Evolutionary conservation across 2,797 vertebrate species (phyloP).

Genomic region (Diplodus sargus): DNA sequence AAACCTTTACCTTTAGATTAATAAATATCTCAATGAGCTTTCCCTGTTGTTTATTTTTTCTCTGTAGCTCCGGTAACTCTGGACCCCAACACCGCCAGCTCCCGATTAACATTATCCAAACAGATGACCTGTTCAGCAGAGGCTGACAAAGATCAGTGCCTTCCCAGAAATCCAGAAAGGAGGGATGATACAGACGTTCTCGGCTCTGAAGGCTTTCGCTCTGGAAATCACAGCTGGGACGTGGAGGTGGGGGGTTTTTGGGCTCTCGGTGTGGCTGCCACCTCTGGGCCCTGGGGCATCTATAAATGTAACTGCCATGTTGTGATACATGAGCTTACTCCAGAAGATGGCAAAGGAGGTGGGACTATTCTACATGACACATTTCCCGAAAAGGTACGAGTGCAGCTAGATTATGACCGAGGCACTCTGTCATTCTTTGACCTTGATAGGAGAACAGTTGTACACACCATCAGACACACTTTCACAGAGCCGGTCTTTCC

Average conservation of each 20-base stretch:
- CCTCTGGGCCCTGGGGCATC: not conserved
- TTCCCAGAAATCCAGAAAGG: conserved; percentile 39
- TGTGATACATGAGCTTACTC: accelerated
- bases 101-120: accelerated
- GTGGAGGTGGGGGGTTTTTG: not conserved
- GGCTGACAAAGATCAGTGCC: accelerated
- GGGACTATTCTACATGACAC: accelerated
- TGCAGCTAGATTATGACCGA: conserved; percentile 43
- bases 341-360: accelerated
- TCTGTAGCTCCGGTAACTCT: conserved; percentile 53
- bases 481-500: conserved; percentile 36
- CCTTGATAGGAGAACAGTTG: not conserved
- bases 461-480: not conserved
- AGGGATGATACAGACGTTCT: accelerated
- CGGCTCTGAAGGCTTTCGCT: conserved; percentile 45
- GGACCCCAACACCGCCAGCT: conserved; percentile 6
- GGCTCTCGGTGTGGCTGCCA: not conserved
- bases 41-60: not conserved
- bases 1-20: not conserved
- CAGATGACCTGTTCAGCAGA: not conserved
- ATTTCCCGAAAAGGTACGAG: conserved; percentile 24
- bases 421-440: conserved; percentile 53
- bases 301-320: accelerated
- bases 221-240: conserved; percentile 56
- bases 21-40: not conserved